phyloP scores from a whole-genome alignment of 2,888 invertebrate genomes.

The Pollenia amentaria region DNA sequence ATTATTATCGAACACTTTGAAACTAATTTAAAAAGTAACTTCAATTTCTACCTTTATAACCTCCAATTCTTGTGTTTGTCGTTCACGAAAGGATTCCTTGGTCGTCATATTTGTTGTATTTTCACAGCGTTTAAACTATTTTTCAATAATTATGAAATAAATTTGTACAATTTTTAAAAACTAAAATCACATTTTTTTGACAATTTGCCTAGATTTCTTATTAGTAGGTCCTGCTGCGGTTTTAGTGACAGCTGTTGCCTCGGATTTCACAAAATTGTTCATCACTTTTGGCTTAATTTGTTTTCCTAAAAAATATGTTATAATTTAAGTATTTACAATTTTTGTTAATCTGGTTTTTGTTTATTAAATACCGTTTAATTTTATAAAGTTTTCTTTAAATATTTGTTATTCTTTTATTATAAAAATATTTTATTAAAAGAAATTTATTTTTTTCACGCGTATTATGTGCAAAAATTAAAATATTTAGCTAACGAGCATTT shows the following conservation, averaged over 20 bases:
- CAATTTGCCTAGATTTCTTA: constrained; percentile 9
- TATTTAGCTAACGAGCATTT: too few species aligned
- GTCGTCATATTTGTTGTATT: constrained; percentile 70
- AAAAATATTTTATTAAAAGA: constrained; percentile 3
- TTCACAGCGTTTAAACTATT: neutral
- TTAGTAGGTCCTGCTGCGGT: constrained; percentile 34
- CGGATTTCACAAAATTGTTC: constrained; percentile 41
- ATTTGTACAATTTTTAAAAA: neutral
- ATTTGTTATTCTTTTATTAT: neutral
- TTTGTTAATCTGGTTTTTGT: too few species aligned
- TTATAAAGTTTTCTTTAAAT: constrained; percentile 19
- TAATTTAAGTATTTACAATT: too few species aligned
- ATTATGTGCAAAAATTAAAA: constrained; percentile 21
- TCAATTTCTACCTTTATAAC: constrained; percentile 90
- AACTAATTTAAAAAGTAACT: neutral
- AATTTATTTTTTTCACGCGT: constrained; percentile 7
- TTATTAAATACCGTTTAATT: neutral
- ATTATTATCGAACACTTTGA: neutral
- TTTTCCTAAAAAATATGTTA: neutral
- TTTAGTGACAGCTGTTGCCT: constrained; percentile 58
- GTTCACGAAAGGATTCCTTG: constrained; percentile 89
- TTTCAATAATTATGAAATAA: constrained; percentile 43
- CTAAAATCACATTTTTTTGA: neutral
- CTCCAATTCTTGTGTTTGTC: constrained; percentile 94
- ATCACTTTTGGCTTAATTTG: constrained; percentile 30